Conservation (phyloP, 2,797 vertebrate genomes). For the Bryconaethiops microstoma region DNA sequence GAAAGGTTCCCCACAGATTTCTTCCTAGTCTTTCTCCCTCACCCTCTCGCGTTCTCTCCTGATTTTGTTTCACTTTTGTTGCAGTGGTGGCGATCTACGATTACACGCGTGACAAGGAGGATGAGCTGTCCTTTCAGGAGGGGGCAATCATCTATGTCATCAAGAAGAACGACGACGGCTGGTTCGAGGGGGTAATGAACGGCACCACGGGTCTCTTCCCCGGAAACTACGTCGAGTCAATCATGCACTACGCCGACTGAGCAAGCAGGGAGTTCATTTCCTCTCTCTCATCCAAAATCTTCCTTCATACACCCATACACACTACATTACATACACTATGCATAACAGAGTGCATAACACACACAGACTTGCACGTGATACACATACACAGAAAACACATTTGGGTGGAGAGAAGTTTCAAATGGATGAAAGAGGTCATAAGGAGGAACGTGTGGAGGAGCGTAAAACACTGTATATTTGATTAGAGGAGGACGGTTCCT, state of each 20-base stretch:
- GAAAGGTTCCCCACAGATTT: constrained; percentile 81
- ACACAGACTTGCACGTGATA: constrained; percentile 24
- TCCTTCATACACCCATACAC: constrained; percentile 4
- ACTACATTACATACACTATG: background rate
- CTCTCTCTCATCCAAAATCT: constrained; percentile 35
- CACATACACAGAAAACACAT: background rate
- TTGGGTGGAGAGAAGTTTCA: constrained; percentile 7
- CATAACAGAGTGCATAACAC: constrained; percentile 5
- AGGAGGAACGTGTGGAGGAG: background rate
- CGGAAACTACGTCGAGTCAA: constrained; percentile 97
- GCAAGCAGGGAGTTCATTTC: constrained; percentile 56
- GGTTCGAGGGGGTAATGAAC: constrained; percentile 97
- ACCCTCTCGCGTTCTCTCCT: background rate
- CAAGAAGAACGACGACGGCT: constrained; percentile 99
- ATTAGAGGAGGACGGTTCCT: background rate
- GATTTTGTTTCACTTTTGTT: constrained; percentile 19
- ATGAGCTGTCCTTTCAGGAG: constrained; percentile 98
- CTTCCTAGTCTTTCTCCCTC: background rate
- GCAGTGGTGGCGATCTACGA: constrained; percentile 99
- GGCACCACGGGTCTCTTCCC: constrained; percentile 97
- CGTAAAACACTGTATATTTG: constrained; percentile 33
- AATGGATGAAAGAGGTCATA: background rate
- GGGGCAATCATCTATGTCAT: constrained; percentile 99
- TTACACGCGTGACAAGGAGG: constrained; percentile 96
- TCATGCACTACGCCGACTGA: constrained; percentile 98